Base-by-base conservation (phyloP, 2,113 vertebrate genomes). In the Callopanchax toddi region DNA sequence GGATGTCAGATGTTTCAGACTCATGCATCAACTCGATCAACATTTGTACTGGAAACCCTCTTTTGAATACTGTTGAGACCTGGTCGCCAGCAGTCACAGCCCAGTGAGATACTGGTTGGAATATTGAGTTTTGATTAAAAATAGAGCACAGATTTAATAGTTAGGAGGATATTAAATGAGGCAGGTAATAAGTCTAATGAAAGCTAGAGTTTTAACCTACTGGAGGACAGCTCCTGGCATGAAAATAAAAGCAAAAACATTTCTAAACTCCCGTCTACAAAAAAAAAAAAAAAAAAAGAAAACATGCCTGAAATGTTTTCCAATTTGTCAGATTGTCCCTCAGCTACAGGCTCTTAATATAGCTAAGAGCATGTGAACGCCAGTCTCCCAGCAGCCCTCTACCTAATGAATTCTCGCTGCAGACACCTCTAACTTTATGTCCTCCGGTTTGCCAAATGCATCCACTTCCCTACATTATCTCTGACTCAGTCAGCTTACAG, bases 401-500 rank as follows among this genome's bases (percentile, higher is more conserved):
- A 44, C 54, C 75, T 83, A 88, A 88, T 86, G 79, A 87, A 82
- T 79, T 85, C 83, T 18, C 51, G 34, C 71, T 67, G 70, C 70
- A 71, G 42, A 69, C 51, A 55, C 40, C 62, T 62, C 76, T 45
- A 73, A 71, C 70, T 70, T 74, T 66, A 70, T 76, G 65, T 85
- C 73, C 74, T 74, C 60, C 2, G 50, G 61, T 78, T 82, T 67
- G 83, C 82, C 82, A 86, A 88, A 77, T 53, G 71, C 67, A 61
- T 60, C 74, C 72, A 50, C 63, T 53, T 55, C 74, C 42, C 73
- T 25, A 60, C 71, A 76, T 84, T 73, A 84, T 80, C 77, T 71
- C 70, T n/a, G 59, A 62, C 77, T 78, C 39, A 17, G 63, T 67
- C 65, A 68, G 50, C 74, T 76, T 65, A 60, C 82, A 88, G 77